phyloP scores from a whole-genome alignment of 2,113 vertebrate genomes.

The Illadopsis cleaveri region DNA sequence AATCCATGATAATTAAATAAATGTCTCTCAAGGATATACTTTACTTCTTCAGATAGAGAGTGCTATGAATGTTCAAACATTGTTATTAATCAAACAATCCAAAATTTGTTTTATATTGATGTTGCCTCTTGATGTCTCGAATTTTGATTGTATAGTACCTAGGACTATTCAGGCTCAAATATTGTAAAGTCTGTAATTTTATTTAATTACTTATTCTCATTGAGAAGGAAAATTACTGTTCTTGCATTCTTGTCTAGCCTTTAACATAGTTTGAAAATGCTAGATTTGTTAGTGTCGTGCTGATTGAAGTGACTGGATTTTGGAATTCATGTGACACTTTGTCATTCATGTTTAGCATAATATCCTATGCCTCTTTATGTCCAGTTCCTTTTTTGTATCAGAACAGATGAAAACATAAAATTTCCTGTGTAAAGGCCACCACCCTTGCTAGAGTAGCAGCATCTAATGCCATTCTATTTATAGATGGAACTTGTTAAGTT shows the following conservation, averaged over 20 bases:
- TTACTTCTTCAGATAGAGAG: not conserved
- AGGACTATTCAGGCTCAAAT: not conserved
- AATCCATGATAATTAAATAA: not conserved
- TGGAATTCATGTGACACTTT: not conserved
- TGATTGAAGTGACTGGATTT: conserved; percentile 5
- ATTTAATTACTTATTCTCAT: not conserved
- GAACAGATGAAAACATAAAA: conserved; percentile 23
- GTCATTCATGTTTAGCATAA: not conserved
- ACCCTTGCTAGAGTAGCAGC: conserved; percentile 43
- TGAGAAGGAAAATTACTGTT: not conserved
- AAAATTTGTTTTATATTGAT: not conserved
- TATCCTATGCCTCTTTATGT: not conserved
- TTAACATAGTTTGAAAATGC: not conserved
- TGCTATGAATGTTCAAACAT: not conserved
- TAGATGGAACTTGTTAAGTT: conserved; percentile 66
- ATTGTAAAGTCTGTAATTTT: not conserved
- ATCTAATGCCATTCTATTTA: conserved; percentile 65
- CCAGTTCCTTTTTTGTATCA: not conserved
- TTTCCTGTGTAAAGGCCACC: conserved; percentile 36
- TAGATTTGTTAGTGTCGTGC: not conserved
- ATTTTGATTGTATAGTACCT: not conserved
- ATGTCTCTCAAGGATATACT: not conserved
- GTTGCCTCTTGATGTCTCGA: not conserved
- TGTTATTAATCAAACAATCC: not conserved
- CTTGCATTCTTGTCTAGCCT: not conserved